phyloP scores from a whole-genome alignment of 2,113 vertebrate species.

The Aphyosemion australe region DNA sequence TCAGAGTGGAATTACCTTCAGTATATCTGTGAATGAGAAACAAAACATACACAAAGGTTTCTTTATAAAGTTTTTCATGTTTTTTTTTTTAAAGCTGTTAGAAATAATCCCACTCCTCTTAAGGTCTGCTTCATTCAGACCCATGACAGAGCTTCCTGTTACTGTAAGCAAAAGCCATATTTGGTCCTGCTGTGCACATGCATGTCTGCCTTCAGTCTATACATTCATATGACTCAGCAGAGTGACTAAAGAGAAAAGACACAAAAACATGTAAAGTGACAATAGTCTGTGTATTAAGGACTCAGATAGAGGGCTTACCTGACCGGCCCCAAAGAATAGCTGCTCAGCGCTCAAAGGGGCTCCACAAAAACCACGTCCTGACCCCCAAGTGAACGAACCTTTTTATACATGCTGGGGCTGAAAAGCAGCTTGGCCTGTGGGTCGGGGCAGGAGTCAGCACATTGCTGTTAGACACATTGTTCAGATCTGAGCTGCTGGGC shows the following conservation, averaged over 20 bases:
- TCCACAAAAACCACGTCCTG: slow-evolving; percentile 74
- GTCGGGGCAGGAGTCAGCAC: slow-evolving; percentile 79
- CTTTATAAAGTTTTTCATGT: too few species aligned
- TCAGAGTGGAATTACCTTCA: slow-evolving; percentile 61
- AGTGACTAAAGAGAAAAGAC: slow-evolving; percentile 41
- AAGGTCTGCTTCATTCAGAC: neutral
- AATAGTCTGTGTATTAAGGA: slow-evolving; percentile 33
- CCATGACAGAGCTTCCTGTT: too few species aligned
- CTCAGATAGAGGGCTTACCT: slow-evolving; percentile 76
- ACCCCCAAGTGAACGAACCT: slow-evolving; percentile 60
- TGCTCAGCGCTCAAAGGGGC: slow-evolving; percentile 63
- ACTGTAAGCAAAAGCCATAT: too few species aligned
- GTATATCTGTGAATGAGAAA: slow-evolving; percentile 2
- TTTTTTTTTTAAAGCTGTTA: too few species aligned
- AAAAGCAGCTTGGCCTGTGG: slow-evolving; percentile 55
- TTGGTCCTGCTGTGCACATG: neutral
- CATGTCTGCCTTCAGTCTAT: slow-evolving; percentile 21
- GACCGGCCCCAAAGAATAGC: slow-evolving; percentile 74
- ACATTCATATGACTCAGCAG: slow-evolving; percentile 54
- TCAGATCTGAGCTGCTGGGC: slow-evolving; percentile 75
- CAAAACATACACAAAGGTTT: neutral
- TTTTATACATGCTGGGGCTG: slow-evolving; percentile 79
- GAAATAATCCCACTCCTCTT: too few species aligned
- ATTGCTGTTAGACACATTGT: slow-evolving; percentile 79
- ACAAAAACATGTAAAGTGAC: slow-evolving; percentile 44